phyloP scores from a whole-genome alignment of 2,888 invertebrate genomes.

The Gastrophysa polygoni region DNA sequence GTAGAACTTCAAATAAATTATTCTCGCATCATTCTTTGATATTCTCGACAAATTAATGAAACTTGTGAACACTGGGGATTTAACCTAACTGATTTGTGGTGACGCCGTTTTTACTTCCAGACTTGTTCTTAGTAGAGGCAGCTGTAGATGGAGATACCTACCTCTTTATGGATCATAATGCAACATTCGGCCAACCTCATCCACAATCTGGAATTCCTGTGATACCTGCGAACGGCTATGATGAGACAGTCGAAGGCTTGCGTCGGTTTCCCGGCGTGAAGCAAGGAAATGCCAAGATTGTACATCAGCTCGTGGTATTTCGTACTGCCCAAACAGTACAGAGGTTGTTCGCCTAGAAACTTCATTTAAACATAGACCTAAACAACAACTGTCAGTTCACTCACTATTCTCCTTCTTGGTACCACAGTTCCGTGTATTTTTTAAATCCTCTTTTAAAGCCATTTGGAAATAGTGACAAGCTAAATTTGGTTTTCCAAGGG shows the following conservation, averaged over 20 bases:
- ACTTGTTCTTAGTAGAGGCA: no score
- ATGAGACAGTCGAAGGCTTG: constrained; percentile 92
- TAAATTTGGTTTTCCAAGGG: constrained; percentile 79
- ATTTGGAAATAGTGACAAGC: constrained; percentile 80
- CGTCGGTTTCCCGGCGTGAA: constrained; percentile 79
- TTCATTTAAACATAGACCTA: neutral
- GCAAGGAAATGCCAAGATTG: constrained; percentile 82
- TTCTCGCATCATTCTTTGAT: no score
- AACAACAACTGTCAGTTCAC: constrained; percentile 14
- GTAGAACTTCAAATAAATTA: no score
- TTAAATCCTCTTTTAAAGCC: constrained; percentile 75
- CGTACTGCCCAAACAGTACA: constrained; percentile 68
- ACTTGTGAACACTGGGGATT: no score
- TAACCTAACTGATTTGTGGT: no score
- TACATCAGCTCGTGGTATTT: constrained; percentile 73
- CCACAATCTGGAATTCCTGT: constrained; percentile 91
- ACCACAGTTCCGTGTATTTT: constrained; percentile 54
- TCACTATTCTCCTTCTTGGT: constrained; percentile 48
- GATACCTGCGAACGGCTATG: constrained; percentile 83
- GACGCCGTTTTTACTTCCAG: no score
- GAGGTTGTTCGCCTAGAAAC: constrained; percentile 58
- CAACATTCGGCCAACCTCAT: constrained; percentile 92
- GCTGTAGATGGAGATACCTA: no score
- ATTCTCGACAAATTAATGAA: no score
- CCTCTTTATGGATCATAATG: constrained; percentile 67